Conservation (phyloP, 2,113 vertebrate species). For the Psittacara wagleri region DNA sequence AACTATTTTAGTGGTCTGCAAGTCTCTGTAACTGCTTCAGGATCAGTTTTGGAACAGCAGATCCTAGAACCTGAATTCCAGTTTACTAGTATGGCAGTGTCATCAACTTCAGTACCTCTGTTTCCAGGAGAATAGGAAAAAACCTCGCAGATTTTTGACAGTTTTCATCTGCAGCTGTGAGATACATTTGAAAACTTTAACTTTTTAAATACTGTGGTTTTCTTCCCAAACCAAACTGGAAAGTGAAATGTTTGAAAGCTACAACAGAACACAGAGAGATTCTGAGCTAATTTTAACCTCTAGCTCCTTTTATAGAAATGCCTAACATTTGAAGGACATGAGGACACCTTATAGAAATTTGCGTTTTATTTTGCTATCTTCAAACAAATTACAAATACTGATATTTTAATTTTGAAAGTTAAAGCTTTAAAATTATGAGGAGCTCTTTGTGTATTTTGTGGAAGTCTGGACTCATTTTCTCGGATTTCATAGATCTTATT, state of each 20-base stretch:
- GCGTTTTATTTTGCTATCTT: not conserved
- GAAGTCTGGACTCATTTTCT: not conserved
- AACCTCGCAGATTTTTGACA: not conserved
- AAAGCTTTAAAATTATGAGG: not conserved
- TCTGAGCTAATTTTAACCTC: not conserved
- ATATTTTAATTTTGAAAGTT: not conserved
- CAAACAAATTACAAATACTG: not conserved
- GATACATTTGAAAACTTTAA: not conserved
- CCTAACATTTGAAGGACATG: not conserved
- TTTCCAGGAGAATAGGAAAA: not conserved
- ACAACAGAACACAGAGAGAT: not conserved
- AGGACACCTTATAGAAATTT: not conserved
- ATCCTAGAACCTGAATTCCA: not conserved
- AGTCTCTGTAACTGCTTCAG: not conserved
- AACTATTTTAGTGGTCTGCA: not conserved
- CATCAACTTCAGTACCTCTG: not conserved
- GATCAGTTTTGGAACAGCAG: not conserved
- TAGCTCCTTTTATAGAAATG: not conserved
- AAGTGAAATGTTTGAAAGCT: not conserved
- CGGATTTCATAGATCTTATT: not conserved
- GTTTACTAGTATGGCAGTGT: not conserved
- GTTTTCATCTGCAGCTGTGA: not conserved
- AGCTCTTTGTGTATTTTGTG: not conserved
- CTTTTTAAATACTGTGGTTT: not conserved
- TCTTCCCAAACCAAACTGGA: not conserved